phyloP scores from a whole-genome alignment of 2,888 invertebrate genomes.

The Eilema depressum region DNA sequence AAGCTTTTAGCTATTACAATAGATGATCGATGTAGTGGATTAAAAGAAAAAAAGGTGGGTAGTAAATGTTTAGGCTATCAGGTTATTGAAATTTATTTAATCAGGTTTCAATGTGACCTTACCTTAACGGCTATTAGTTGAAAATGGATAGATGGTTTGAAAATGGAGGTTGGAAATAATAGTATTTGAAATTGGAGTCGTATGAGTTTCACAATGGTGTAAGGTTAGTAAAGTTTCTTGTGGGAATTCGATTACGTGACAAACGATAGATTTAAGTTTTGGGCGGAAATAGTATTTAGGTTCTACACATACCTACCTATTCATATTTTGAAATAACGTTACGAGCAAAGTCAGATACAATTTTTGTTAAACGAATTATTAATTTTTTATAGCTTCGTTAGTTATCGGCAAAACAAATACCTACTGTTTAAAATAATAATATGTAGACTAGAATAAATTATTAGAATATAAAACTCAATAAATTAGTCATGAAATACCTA shows the following conservation, averaged over 20 bases:
- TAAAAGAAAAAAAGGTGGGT: constrained; percentile 47
- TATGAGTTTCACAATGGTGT: neutral
- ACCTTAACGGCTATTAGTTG: neutral
- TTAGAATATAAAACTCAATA: too few species aligned
- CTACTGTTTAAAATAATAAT: too few species aligned
- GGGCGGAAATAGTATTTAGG: neutral
- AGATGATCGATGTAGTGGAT: constrained; percentile 53
- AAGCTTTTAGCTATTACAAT: constrained; percentile 61
- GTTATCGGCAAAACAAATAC: too few species aligned
- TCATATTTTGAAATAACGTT: neutral
- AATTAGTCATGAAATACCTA: too few species aligned
- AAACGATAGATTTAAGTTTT: too few species aligned
- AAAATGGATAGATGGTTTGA: neutral
- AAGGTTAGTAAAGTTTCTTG: neutral
- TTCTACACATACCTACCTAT: neutral
- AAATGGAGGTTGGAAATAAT: neutral
- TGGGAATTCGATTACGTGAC: neutral
- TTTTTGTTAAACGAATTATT: too few species aligned
- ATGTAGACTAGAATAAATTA: too few species aligned
- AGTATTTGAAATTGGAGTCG: neutral
- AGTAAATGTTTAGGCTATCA: constrained; percentile 14
- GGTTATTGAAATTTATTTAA: constrained; percentile 5
- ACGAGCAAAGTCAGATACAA: neutral
- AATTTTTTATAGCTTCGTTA: neutral
- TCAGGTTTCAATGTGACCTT: neutral